These are phyloP conservation scores for Pipistrellus nathusii DNA, from an alignment of 2,797 vertebrate genomes.

Conservation along the genomic window DNA sequence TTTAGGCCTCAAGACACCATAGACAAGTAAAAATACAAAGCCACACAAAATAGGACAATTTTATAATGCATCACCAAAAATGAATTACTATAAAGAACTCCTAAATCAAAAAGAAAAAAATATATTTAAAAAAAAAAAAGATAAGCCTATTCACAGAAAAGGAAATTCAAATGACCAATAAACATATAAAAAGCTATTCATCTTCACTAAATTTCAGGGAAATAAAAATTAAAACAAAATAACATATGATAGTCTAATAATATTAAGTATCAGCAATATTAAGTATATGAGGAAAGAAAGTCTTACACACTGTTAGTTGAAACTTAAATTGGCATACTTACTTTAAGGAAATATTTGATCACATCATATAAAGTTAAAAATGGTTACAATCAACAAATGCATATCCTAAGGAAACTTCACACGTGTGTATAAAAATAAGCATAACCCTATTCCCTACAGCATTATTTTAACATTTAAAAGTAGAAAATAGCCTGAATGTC, in stretches of 20 bases:
- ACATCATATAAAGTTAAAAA: background rate
- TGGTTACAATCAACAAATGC: slow-evolving; percentile 21
- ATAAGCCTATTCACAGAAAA: slow-evolving; percentile 11
- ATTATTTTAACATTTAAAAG: slow-evolving; percentile 55
- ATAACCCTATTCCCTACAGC: background rate
- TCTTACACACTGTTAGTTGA: background rate
- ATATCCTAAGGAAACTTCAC: background rate
- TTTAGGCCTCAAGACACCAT: background rate
- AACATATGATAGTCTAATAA: slow-evolving; percentile 25
- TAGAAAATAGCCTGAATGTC: background rate
- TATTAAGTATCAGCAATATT: slow-evolving; percentile 22
- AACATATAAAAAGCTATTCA: background rate
- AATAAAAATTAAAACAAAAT: slow-evolving; percentile 58
- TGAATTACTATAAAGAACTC: slow-evolving; percentile 21
- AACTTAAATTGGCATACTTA: background rate
- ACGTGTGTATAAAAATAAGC: background rate
- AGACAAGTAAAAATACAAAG: slow-evolving; percentile 40
- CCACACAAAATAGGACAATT: slow-evolving; percentile 14
- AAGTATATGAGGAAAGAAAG: slow-evolving; percentile 37
- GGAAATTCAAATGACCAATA: slow-evolving; percentile 29
- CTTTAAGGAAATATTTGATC: background rate
- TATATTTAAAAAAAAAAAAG: background rate
- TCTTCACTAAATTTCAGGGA: slow-evolving; percentile 1
- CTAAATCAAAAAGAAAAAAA: slow-evolving; percentile 45
- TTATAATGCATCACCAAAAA: slow-evolving; percentile 32